Conservation (phyloP, 2,797 vertebrate species). For the Anguilla obscura region DNA sequence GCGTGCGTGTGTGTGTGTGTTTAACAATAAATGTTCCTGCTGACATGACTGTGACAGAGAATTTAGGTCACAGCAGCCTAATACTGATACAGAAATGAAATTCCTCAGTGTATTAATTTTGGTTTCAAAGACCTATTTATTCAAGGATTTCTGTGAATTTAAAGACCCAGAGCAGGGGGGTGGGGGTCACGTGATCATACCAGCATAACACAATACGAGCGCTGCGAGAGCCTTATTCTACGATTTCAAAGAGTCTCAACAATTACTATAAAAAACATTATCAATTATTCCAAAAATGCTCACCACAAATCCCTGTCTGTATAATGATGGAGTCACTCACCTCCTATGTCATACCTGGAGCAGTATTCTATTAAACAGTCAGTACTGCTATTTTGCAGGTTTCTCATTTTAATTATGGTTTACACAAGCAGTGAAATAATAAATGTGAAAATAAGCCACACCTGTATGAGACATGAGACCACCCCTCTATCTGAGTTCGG, state of each 20-base stretch:
- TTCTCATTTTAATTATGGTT: neutral
- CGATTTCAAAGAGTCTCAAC: neutral
- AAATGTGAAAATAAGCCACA: neutral
- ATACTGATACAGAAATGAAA: neutral
- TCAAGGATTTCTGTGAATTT: neutral
- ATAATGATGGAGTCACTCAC: neutral
- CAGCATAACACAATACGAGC: neutral
- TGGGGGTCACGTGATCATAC: neutral
- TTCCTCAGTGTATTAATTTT: neutral
- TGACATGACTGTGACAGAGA: neutral
- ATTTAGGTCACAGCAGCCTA: neutral
- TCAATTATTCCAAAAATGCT: neutral
- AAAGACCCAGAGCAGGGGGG: neutral
- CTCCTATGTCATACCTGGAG: neutral
- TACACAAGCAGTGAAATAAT: neutral
- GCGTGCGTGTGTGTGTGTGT: neutral
- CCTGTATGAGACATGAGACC: neutral
- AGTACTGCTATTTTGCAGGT: neutral
- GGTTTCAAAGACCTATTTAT: constrained; percentile 1
- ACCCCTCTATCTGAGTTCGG: neutral
- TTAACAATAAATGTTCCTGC: neutral
- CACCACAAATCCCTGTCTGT: neutral
- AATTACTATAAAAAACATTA: neutral
- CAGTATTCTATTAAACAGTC: neutral
- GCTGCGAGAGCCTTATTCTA: neutral